Evolutionary conservation across 2,888 invertebrate genomes (phyloP), one percentile per base, ranked within the genome.

Genomic region (Cheilosia impressa): DNA sequence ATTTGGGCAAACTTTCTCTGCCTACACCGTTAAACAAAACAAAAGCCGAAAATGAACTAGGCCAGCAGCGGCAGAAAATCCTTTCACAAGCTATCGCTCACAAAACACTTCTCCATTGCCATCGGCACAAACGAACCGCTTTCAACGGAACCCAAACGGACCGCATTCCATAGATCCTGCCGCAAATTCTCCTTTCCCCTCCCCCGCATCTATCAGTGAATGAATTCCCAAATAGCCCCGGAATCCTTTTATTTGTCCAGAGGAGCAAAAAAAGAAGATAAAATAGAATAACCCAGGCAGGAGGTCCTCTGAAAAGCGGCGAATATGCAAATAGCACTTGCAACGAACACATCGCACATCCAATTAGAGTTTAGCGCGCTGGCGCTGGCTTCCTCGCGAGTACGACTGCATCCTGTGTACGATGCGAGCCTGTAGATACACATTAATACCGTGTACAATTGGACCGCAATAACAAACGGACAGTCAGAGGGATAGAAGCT

Each of bases 81-180:
- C 55, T 68, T 75, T 69, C 58, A 75, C 41, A 63, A 57, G 57
- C 81, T 76, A 63, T 69, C 81, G 76, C 76, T 81, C 81, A 63
- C 58, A 69, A 69, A 75, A 57, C 69, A 63, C 68, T 57, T 63
- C 47, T 45, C 41, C 55, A 63, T 55, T 55, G 19, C 50, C 45
- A 52, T 68, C 41, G 45, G 52, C 52, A 9, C 38, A 66, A 43
- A 73, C 57, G 27, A 27, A 55, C 27, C 73, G 63, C 24, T 38
- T 53, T 38, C 62, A 62, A 69, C n/a, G 34, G 9, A 41, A 34
- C 19, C 72, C 27, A 66, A 75, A 80, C 43, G 22, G 31, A 71
- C 57, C 57, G 55, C 69, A 76, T 58, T 71, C 19, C 78, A 72
- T 52, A 27, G 57, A 50, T 78, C 22, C 47, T 57, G 52, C 63